Evolutionary conservation across 2,888 invertebrate genomes (phyloP).

Genomic region (Peribatodes rhomboidaria): DNA sequence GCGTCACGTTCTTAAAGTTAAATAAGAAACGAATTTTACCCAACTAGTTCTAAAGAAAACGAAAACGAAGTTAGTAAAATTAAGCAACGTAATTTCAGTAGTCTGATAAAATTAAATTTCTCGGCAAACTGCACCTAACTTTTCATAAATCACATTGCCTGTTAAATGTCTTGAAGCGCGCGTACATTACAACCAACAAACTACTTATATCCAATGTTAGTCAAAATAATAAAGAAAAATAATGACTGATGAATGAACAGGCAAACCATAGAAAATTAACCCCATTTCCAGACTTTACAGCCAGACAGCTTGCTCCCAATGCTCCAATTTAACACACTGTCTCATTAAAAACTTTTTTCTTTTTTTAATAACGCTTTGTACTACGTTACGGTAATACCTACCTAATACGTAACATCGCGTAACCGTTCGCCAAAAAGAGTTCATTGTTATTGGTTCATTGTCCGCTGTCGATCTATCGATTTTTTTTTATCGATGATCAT

Average conservation of each 20-base stretch:
- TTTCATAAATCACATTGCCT: too few species aligned
- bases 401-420: conserved; percentile 26
- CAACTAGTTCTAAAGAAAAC: too few species aligned
- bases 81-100: too few species aligned
- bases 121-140: too few species aligned
- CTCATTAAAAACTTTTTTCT: background rate
- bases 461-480: background rate
- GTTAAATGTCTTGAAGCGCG: too few species aligned
- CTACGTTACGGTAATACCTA: conserved; percentile 1
- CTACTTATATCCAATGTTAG: too few species aligned
- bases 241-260: too few species aligned
- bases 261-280: background rate
- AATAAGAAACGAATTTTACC: background rate
- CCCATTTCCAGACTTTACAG: background rate
- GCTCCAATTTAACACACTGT: background rate
- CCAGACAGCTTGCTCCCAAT: background rate
- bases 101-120: too few species aligned
- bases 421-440: conserved; percentile 17
- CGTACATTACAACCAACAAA: too few species aligned
- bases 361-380: background rate
- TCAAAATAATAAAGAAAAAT: too few species aligned
- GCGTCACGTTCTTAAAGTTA: background rate
- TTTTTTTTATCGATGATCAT: background rate
- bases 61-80: too few species aligned
- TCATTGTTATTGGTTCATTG: conserved; percentile 25